A percentile compares a stretch with the other conserved stretches of the same genome.
Evolutionary conservation across 1,140 invertebrate genomes (phyloP).

Genomic region (Euwallacea similis): DNA sequence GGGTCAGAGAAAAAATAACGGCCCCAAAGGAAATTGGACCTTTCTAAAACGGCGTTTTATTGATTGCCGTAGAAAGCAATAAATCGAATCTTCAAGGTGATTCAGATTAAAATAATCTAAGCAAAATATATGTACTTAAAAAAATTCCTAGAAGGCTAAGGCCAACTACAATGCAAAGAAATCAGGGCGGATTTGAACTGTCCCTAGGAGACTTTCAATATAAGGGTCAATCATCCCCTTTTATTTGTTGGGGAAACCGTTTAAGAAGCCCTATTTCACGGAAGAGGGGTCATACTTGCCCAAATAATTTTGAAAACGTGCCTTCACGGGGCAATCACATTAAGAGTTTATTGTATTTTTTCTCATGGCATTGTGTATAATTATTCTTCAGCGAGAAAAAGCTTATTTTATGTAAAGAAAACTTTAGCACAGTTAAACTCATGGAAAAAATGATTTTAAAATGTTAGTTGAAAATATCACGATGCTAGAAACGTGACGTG

Average conservation of each 20-base stretch:
- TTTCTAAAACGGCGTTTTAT: conserved; percentile 22
- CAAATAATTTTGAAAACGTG: conserved; percentile 4
- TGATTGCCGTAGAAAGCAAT: not conserved
- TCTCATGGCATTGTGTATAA: too few species aligned
- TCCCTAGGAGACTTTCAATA: conserved; percentile 26
- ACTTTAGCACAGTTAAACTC: too few species aligned
- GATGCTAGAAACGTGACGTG: too few species aligned
- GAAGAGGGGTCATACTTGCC: conserved; percentile 14
- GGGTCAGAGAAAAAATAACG: conserved; percentile 25
- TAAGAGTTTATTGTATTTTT: too few species aligned
- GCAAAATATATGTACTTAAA: too few species aligned
- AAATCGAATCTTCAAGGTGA: too few species aligned
- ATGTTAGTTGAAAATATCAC: too few species aligned
- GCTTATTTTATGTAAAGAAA: too few species aligned
- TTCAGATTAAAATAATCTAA: not conserved
- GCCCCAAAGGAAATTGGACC: conserved; percentile 22
- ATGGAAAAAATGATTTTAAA: too few species aligned
- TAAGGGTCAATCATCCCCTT: conserved; percentile 33
- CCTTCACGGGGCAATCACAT: too few species aligned
- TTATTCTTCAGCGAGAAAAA: too few species aligned
- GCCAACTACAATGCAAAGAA: not conserved
- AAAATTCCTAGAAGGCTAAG: not conserved
- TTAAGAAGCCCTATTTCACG: conserved; percentile 32
- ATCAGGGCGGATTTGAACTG: conserved; percentile 31
- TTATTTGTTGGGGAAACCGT: conserved; percentile 30